Percentiles rank a stretch among this genome's conserved stretches.
These are phyloP conservation scores for Poeciliopsis turneri DNA, from an alignment of 2,797 vertebrate species.

Conservation along the genomic window DNA sequence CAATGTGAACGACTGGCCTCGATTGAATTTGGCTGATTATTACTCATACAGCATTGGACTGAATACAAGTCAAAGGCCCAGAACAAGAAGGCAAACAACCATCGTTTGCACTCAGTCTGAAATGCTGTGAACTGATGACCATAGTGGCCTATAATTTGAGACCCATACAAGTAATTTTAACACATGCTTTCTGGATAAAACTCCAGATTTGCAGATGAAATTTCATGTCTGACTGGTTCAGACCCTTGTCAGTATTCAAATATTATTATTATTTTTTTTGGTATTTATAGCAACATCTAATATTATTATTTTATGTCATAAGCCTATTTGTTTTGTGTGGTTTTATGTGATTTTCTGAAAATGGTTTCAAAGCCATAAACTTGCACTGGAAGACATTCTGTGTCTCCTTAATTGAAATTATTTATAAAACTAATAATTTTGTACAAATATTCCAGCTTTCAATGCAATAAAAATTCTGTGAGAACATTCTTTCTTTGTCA, in stretches of 20 bases:
- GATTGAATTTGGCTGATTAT: conserved; percentile 26
- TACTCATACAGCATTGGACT: conserved; percentile 22
- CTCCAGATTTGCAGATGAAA: conserved; percentile 43
- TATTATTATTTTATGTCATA: conserved; percentile 66
- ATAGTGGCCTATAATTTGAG: conserved; percentile 28
- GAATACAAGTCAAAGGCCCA: conserved; percentile 30
- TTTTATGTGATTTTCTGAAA: conserved; percentile 66
- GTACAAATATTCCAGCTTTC: conserved; percentile 38
- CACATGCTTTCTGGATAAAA: conserved; percentile 38
- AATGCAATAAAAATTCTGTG: conserved; percentile 73
- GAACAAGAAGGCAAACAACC: conserved; percentile 28
- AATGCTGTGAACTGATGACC: conserved; percentile 58
- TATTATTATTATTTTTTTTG: conserved; percentile 43
- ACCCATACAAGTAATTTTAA: conserved; percentile 35
- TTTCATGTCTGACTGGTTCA: conserved; percentile 80
- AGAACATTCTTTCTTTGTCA: conserved; percentile 17
- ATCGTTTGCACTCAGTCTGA: conserved; percentile 30
- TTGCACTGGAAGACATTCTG: conserved; percentile 78
- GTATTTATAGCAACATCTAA: conserved; percentile 71
- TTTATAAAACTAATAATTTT: conserved; percentile 54
- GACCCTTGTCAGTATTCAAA: conserved; percentile 67
- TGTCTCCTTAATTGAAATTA: conserved; percentile 72
- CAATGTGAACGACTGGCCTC: conserved; percentile 51
- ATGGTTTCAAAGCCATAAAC: conserved; percentile 60
- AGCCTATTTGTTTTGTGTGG: conserved; percentile 64